Evolutionary conservation across 2,797 vertebrate species (phyloP).

Genomic region (Miichthys miiuy): DNA sequence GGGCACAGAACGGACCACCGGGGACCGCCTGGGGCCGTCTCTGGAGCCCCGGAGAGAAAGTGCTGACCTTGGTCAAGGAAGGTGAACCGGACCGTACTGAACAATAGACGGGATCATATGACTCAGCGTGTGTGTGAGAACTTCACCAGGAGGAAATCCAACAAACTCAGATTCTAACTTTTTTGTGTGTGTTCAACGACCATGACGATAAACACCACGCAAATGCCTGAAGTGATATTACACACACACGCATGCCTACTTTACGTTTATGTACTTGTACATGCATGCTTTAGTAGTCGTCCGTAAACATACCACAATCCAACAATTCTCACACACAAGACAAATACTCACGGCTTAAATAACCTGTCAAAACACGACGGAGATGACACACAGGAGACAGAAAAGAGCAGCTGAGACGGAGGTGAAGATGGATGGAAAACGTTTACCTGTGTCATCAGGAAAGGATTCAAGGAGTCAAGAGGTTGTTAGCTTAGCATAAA

Average conservation of each 20-base stretch:
- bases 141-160: not conserved
- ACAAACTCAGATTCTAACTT: not conserved
- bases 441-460: too few relatives aligned
- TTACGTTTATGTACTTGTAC: not conserved
- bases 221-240: not conserved
- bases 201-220: slow-evolving; percentile 3
- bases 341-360: slow-evolving; percentile 75
- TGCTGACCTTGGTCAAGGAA: not conserved
- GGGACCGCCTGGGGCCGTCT: slow-evolving; percentile 1
- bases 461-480: too few relatives aligned
- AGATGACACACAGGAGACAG: slow-evolving; percentile 38
- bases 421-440: not conserved
- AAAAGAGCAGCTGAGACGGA: slow-evolving; percentile 21
- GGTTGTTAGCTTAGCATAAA: too few relatives aligned
- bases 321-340: slow-evolving; percentile 10
- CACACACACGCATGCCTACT: not conserved
- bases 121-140: slow-evolving; percentile 14
- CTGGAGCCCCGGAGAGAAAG: slow-evolving; percentile 19
- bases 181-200: not conserved
- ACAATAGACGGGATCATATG: not conserved
- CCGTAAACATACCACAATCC: slow-evolving; percentile 29
- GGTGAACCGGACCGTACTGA: not conserved
- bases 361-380: slow-evolving; percentile 64
- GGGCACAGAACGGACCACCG: slow-evolving; percentile 51
- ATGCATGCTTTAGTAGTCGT: slow-evolving; percentile 12